A percentile compares a stretch with the other conserved stretches of the same genome.
Evolutionary conservation across 2,888 invertebrate genomes (phyloP).

Genomic region (Caenorhabditis macrosperma): DNA sequence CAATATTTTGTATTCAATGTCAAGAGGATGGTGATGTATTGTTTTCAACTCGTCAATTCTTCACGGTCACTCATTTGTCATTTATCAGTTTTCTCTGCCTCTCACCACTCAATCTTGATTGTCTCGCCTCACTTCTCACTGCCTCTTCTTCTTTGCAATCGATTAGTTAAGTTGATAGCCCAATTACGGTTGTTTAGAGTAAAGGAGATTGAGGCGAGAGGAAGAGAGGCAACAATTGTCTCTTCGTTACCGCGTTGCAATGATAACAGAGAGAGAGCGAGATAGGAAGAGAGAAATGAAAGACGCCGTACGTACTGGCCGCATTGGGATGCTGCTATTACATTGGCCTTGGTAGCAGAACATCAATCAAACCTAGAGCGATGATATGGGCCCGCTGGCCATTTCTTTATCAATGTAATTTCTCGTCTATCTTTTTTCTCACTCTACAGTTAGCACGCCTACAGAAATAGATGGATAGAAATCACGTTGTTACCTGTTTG

Average conservation of each 20-base stretch:
- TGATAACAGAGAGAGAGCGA: not conserved
- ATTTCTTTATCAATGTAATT: constrained; percentile 21
- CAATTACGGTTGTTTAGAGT: constrained; percentile 60
- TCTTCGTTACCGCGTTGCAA: not conserved
- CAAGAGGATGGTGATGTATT: constrained; percentile 39
- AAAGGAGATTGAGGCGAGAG: constrained; percentile 13
- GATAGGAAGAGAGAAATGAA: not conserved
- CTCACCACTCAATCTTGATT: constrained; percentile 5
- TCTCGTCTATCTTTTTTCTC: not conserved
- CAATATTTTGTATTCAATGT: not conserved
- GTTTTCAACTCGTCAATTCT: constrained; percentile 61
- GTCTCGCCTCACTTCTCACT: constrained; percentile 4
- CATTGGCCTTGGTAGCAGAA: constrained; percentile 13
- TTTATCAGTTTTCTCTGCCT: constrained; percentile 26
- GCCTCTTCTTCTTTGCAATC: constrained; percentile 4
- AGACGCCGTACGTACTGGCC: not conserved
- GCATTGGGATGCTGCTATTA: not conserved
- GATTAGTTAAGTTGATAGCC: constrained; percentile 57
- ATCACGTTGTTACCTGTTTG: not conserved
- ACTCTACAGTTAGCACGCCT: constrained; percentile 11
- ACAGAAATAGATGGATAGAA: not conserved
- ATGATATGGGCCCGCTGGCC: not conserved
- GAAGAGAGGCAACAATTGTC: constrained; percentile 33
- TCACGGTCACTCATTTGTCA: constrained; percentile 63
- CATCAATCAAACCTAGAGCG: constrained; percentile 47